Percentiles rank a stretch among this genome's conserved stretches.
Evolutionary conservation across 2,113 vertebrate species (phyloP).

Genomic region (Pachypanchax playfairii): DNA sequence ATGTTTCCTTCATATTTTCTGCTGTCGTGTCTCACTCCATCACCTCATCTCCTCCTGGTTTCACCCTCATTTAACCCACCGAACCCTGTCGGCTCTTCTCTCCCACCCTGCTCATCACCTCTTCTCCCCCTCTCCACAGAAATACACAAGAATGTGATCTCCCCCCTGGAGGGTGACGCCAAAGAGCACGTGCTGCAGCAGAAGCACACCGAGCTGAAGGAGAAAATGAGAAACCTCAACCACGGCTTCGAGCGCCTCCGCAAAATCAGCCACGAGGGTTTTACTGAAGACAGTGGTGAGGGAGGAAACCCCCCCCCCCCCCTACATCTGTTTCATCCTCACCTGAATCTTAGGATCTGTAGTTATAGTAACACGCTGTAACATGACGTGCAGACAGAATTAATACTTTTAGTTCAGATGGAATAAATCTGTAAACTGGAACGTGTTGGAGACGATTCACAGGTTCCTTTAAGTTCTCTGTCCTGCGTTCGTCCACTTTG

Average conservation of each 20-base stretch:
- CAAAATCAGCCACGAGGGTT: conserved; percentile 91
- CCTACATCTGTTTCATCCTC: conserved; percentile 11
- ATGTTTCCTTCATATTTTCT: background rate
- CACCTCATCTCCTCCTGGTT: background rate
- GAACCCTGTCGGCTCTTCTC: background rate
- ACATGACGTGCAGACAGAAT: background rate
- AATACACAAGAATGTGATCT: conserved; percentile 88
- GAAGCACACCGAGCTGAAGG: conserved; percentile 90
- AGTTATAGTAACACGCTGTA: conserved; percentile 26
- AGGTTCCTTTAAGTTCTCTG: conserved; percentile 5
- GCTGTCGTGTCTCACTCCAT: background rate
- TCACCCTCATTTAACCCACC: background rate
- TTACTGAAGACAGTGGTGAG: conserved; percentile 83
- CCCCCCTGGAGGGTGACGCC: conserved; percentile 78
- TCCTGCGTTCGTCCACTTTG: background rate
- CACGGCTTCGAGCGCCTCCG: conserved; percentile 91
- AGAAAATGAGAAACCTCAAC: conserved; percentile 86
- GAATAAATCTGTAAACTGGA: background rate
- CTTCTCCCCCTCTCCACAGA: conserved; percentile 72
- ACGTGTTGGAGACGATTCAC: background rate
- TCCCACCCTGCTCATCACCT: background rate
- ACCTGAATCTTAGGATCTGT: conserved; percentile 20
- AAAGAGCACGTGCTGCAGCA: conserved; percentile 82
- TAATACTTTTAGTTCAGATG: conserved; percentile 10
- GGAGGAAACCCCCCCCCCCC: background rate